Base-by-base conservation (phyloP, 2,797 vertebrate species). In the Rhinophrynus dorsalis region DNA sequence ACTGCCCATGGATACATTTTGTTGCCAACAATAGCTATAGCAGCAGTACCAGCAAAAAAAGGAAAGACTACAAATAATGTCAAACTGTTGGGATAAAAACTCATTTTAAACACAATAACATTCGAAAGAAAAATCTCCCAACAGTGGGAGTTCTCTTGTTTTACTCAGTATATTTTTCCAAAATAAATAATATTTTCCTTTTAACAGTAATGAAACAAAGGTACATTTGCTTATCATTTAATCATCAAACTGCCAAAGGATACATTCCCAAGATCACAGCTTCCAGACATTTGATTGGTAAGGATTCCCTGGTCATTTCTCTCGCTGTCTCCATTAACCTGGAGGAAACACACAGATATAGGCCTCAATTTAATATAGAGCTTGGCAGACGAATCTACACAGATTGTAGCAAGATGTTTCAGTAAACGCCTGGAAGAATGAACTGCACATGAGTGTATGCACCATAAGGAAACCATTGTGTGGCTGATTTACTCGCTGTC, bases 281-380 rank as follows among this genome's bases (percentile, higher is more conserved):
- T 86, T 99, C 96, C 38, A 99, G 95, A 83, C 96, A 99, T 93
- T 99, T 99, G 85, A 99, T 99, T 67, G 96, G 96, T 78, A 99
- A 83, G 74, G 96, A 96, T 82, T 98, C 96, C 50, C 95, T 90
- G 83, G 94, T 95, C 96, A 99, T 98, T 88, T 98, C 96, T 86
- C 88, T 92, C 3, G 96, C 96, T 0, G 94, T 97, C 83, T 98
- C 96, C 96, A 98, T 98, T 76, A 98, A 88, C 88, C 96, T 98
- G 78, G 32, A 77, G 37, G 62, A 75, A 42, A 44, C 59, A 67
- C 47, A 5, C 38, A 54, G 5, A 50, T 13, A 56, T 8, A 45
- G 7, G 38, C 23, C 1, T 37, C 24, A 11, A 24, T 51, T 8
- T 30, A 51, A 11, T 11, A 2, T 20, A 8, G 30, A 30, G 17